Percentiles rank a stretch among this genome's conserved stretches.
These are phyloP conservation scores for Drosophila kokeensis DNA, from an alignment of 2,888 invertebrate species.

Conservation along the genomic window DNA sequence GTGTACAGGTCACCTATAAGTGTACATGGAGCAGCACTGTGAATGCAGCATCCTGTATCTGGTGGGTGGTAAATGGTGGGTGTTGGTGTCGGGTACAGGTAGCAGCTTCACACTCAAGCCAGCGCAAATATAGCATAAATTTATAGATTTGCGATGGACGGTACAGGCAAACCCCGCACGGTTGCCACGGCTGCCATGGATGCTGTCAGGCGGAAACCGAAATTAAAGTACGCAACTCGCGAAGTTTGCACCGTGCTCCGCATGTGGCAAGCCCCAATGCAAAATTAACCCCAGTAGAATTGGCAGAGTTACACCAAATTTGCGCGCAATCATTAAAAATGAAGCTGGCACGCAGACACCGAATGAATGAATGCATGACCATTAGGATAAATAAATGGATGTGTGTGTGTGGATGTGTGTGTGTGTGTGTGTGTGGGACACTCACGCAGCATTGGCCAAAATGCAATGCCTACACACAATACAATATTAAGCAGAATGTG, in stretches of 20 bases:
- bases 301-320: constrained; percentile 16
- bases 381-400: neutral
- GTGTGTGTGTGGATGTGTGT: neutral
- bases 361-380: constrained; percentile 18
- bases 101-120: neutral
- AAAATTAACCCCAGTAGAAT: constrained; percentile 20
- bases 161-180: neutral
- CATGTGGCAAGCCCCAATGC: constrained; percentile 19
- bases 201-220: constrained; percentile 14
- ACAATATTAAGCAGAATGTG: constrained; percentile 54
- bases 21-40: neutral
- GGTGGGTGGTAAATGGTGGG: too few relatives aligned
- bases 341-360: constrained; percentile 21
- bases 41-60: too few relatives aligned
- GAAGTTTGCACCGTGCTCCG: constrained; percentile 36
- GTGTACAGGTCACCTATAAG: neutral
- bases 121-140: constrained; percentile 56
- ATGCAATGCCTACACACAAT: constrained; percentile 24
- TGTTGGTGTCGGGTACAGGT: neutral
- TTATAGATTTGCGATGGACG: constrained; percentile 64
- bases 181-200: constrained; percentile 8
- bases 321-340: constrained; percentile 27
- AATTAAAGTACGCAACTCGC: constrained; percentile 24
- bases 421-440: neutral
- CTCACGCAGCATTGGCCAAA: constrained; percentile 6